Evolutionary conservation across 2,797 vertebrate species (phyloP), one percentile per base, ranked within the genome.

Genomic region (Limosa lapponica): DNA sequence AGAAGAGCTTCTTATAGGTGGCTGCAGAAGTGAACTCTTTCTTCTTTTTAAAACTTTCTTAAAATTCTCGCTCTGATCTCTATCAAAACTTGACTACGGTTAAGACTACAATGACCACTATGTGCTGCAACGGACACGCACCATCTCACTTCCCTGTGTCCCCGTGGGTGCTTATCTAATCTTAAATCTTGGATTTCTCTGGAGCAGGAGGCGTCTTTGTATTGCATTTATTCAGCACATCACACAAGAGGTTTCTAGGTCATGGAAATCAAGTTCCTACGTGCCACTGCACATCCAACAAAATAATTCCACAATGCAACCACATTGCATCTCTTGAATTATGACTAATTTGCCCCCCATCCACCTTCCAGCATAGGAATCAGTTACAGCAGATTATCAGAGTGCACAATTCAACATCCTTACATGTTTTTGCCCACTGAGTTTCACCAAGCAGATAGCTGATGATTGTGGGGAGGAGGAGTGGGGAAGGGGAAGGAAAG

Each of bases 161-260:
- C 59, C 44, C 52, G 2, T 4, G 24, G n/a, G 36, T 66, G 32
- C 41, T 69, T 39, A 41, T 30, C 71, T 90, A n/a, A 93, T 85
- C 85, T 90, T 65, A 65, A 74, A 81, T 46, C 93, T 20, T 57
- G 20, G 59, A 65, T 72, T 71, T 69, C 62, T 89, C 46, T 59
- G 32, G 51, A 89, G 86, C 72, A 75, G 80, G 14, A 92, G 22
- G 69, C 20, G 46, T 25, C 54, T 88, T 44, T 48, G 46, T n/a
- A 43, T 23, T 65, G 58, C 58, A 81, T 82, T 90, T 84, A 79
- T 75, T 79, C 54, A 52, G 88, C n/a, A 82, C 58, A 88, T 39
- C 65, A 86, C 58, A 89, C 39, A 52, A 15, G 46, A 85, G 43
- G 70, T 87, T 93, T 94, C 92, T 75, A 90, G 80, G 73, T 84